phyloP scores from a whole-genome alignment of 2,888 invertebrate species.

The Callosobruchus maculatus region DNA sequence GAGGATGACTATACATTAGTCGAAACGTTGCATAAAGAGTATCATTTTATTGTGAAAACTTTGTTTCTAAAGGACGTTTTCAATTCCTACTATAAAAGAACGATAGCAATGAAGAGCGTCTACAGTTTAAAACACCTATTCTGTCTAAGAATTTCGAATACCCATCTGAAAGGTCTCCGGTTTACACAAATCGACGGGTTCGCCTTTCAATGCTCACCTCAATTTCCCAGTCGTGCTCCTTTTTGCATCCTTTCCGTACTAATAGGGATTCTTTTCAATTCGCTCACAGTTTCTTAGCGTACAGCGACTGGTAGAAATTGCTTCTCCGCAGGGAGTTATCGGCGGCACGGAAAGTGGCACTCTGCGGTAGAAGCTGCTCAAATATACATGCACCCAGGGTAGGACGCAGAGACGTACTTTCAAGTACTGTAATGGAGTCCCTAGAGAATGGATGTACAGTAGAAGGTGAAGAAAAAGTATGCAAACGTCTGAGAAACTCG shows the following conservation, averaged over 20 bases:
- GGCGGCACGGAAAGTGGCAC: not conserved
- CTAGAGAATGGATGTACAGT: too few species aligned
- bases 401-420: not conserved
- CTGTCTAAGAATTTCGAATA: not conserved
- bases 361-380: not conserved
- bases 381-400: not conserved
- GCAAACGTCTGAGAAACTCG: too few species aligned
- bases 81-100: too few species aligned
- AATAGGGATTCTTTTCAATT: conserved; percentile 35
- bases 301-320: conserved; percentile 24
- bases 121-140: too few species aligned
- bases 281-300: conserved; percentile 32
- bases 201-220: not conserved
- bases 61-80: too few species aligned
- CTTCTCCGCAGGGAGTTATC: conserved; percentile 30
- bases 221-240: not conserved
- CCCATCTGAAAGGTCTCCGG: not conserved
- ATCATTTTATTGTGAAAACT: too few species aligned
- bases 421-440: too few species aligned
- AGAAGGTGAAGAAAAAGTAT: too few species aligned
- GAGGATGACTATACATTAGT: too few species aligned
- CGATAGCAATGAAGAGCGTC: too few species aligned
- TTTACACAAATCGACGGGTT: not conserved
- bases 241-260: conserved; percentile 21
- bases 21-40: too few species aligned